Conservation (phyloP, 1,140 invertebrate species). For the Heliconius hewitsoni region DNA sequence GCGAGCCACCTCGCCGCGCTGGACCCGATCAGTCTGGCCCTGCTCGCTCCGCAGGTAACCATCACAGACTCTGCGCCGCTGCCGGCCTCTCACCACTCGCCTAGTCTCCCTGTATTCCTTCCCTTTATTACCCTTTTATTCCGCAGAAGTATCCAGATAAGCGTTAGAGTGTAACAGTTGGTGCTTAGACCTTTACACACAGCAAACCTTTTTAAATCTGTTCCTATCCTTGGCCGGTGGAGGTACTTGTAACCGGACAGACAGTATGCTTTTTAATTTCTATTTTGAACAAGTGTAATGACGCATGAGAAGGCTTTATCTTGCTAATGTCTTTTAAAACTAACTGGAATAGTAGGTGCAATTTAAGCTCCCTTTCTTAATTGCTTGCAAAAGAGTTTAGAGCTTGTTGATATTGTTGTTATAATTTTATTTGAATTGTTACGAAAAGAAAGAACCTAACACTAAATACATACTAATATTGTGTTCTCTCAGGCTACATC, state of each 20-base stretch:
- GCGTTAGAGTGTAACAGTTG: constrained; percentile 13
- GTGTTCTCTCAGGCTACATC: constrained; percentile 87
- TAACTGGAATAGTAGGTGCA: constrained; percentile 32
- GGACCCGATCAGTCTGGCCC: constrained; percentile 76
- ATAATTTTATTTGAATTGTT: background rate
- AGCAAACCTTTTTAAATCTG: constrained; percentile 21
- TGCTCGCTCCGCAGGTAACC: constrained; percentile 78
- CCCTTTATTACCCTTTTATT: constrained; percentile 30
- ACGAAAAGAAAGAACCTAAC: background rate
- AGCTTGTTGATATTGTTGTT: background rate
- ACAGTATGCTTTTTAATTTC: constrained; percentile 66
- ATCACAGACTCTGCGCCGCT: constrained; percentile 47
- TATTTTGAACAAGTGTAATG: constrained; percentile 53
- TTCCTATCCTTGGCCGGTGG: constrained; percentile 38
- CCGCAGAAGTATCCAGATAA: constrained; percentile 17
- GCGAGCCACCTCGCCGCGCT: constrained; percentile 73
- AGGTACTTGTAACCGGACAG: constrained; percentile 42
- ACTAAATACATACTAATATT: constrained; percentile 33
- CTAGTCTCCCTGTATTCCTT: constrained; percentile 21
- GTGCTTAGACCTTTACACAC: constrained; percentile 6
- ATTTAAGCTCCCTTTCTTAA: constrained; percentile 1
- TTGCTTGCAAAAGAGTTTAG: constrained; percentile 16
- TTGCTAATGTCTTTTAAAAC: constrained; percentile 53
- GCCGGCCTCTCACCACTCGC: constrained; percentile 35
- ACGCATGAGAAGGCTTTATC: constrained; percentile 68